Conservation (phyloP, 2,888 invertebrate species). For the Teleiodes luculella region DNA sequence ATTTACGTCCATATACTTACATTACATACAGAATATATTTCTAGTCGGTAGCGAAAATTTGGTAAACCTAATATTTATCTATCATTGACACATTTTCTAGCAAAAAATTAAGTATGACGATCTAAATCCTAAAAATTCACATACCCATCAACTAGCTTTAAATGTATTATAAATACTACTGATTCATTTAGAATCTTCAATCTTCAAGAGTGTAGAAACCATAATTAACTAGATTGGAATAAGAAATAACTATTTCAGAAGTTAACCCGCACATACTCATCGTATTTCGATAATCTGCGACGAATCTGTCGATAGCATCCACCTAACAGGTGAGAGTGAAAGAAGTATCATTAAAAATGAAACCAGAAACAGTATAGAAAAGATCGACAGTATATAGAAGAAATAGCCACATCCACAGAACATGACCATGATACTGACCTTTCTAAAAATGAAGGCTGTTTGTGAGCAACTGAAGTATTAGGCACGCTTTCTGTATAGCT, state of each 20-base stretch:
- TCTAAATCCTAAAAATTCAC: too few species aligned
- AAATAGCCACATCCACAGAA: background rate
- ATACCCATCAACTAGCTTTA: too few species aligned
- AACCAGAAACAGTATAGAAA: background rate
- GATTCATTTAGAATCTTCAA: background rate
- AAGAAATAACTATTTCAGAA: background rate
- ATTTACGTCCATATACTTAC: too few species aligned
- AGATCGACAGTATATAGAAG: background rate
- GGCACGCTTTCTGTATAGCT: conserved; percentile 72
- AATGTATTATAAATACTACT: too few species aligned
- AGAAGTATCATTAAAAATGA: conserved; percentile 3
- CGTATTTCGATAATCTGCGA: conserved; percentile 27
- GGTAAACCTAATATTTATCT: too few species aligned
- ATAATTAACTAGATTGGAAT: background rate
- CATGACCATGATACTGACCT: conserved; percentile 42
- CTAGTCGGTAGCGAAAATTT: too few species aligned
- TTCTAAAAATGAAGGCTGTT: conserved; percentile 73
- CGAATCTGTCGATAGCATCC: conserved; percentile 33
- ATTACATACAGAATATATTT: too few species aligned
- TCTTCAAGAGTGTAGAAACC: background rate
- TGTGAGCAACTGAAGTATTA: conserved; percentile 62
- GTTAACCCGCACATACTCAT: conserved; percentile 15
- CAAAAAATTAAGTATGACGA: too few species aligned
- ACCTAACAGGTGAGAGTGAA: conserved; percentile 44
- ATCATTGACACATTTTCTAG: too few species aligned